These are phyloP conservation scores for Glossophaga mutica DNA, from an alignment of 2,797 vertebrate genomes.

Conservation along the genomic window DNA sequence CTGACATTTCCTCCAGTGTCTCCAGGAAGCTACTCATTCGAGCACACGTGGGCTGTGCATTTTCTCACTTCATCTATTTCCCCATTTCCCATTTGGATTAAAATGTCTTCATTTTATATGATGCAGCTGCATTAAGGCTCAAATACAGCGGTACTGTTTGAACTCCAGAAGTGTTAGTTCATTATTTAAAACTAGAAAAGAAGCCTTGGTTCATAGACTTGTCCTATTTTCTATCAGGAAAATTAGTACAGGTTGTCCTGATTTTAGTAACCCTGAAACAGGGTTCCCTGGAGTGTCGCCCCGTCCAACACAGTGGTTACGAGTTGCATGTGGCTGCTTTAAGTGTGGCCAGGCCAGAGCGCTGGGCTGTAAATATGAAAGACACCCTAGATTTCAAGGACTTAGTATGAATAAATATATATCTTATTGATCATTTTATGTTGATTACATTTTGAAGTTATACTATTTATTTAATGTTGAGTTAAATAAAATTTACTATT, in stretches of 20 bases:
- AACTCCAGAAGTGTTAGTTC: slow-evolving; percentile 5
- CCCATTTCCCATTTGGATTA: slow-evolving; percentile 26
- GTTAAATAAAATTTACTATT: not conserved
- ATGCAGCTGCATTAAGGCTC: slow-evolving; percentile 43
- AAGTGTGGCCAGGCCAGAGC: not conserved
- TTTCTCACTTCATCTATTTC: slow-evolving; percentile 43
- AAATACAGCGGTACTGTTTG: slow-evolving; percentile 8
- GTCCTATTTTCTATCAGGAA: not conserved
- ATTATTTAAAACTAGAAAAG: slow-evolving; percentile 26
- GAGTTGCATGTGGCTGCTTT: not conserved
- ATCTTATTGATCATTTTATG: slow-evolving; percentile 13
- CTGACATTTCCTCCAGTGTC: not conserved
- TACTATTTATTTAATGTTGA: not conserved
- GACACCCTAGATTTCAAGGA: not conserved
- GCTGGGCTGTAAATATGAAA: not conserved
- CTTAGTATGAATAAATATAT: not conserved
- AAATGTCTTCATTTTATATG: slow-evolving; percentile 42
- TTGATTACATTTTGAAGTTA: not conserved
- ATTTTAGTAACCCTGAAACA: not conserved
- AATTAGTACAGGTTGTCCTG: not conserved
- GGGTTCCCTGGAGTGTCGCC: not conserved
- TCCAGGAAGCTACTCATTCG: not conserved
- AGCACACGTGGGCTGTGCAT: not conserved
- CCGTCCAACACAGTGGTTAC: not conserved
- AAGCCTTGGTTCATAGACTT: not conserved